phyloP scores from a whole-genome alignment of 2,888 invertebrate species.

The Schizaphis graminum region DNA sequence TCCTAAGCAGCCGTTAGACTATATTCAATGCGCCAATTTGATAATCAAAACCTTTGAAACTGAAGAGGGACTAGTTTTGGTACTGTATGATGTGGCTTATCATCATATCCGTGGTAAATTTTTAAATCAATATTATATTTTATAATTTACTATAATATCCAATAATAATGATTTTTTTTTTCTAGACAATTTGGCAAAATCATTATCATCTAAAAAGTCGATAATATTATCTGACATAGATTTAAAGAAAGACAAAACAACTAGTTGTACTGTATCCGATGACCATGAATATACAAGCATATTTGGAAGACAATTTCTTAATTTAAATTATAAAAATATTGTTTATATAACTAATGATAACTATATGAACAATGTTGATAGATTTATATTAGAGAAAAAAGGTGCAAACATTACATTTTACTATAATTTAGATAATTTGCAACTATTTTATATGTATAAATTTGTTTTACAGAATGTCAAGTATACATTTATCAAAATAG shows the following conservation, averaged over 20 bases:
- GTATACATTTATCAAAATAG: conserved; percentile 55
- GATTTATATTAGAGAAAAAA: conserved; percentile 47
- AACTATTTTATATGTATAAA: conserved; percentile 10
- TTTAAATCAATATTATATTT: neutral
- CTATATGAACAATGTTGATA: conserved; percentile 58
- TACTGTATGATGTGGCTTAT: conserved; percentile 78
- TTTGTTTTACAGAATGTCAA: conserved; percentile 54
- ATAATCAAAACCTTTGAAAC: neutral
- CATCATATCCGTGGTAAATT: conserved; percentile 68
- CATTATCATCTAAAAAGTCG: conserved; percentile 10
- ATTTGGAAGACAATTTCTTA: conserved; percentile 50
- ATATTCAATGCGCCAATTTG: conserved; percentile 70
- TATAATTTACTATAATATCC: neutral
- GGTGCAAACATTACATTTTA: conserved; percentile 15
- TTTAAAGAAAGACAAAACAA: conserved; percentile 3
- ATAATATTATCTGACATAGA: conserved; percentile 40
- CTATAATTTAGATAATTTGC: neutral
- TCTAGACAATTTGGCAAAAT: conserved; percentile 37
- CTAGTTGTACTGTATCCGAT: neutral
- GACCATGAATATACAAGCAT: neutral
- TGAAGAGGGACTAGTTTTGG: conserved; percentile 72
- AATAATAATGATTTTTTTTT: neutral
- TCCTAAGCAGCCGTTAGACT: conserved; percentile 76
- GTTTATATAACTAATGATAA: conserved; percentile 43
- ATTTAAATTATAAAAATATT: conserved; percentile 52